Evolutionary conservation across 2,888 invertebrate genomes (phyloP), one percentile per base, ranked within the genome.

Genomic region (Arge pagana): DNA sequence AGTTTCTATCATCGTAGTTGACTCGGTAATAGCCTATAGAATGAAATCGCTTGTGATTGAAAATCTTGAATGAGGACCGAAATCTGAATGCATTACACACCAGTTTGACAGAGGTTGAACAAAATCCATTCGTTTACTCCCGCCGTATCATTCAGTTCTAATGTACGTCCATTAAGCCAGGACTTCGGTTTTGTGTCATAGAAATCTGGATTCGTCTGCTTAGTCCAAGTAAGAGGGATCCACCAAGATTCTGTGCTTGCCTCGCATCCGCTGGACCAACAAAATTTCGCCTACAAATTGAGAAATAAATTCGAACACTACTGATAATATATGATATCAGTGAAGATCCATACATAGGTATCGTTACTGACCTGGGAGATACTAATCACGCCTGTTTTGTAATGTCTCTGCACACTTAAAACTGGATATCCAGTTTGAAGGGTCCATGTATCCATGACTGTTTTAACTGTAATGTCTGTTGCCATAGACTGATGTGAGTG

Each of bases 391-490:
- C 74, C 65, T 62, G 64, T 68, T 7, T 72, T 66, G 51, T 73
- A 73, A 57, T 81, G 77, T 11, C 83, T 77, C 18, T 69, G 70
- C 1, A 82, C 82, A 16, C 78, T 81, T 2, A 89, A 71, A 0
- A 87, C 81, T 0, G 89, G 89, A 72, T 83, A 88, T 2, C 88
- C 88, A 8, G 85, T 80, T 64, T 86, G 83, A 3, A 80, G 70
- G 1, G 85, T 85, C 88, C 88, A 88, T 0, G 84, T 80, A 61
- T 84, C 81, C 87, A 88, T 87, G 7, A 88, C 80, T 43, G 77
- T 72, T 61, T 81, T 82, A 30, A 86, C 78, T 4, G 79, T 78
- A 52, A 82, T 63, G 19, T 77, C 68, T 8, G 64, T 55, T 3
- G 77, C 71, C 40, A 81, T 59, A 0, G 75, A 75, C 7, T 69